phyloP scores from a whole-genome alignment of 2,113 vertebrate genomes.

The Phylloscopus trochiloides region DNA sequence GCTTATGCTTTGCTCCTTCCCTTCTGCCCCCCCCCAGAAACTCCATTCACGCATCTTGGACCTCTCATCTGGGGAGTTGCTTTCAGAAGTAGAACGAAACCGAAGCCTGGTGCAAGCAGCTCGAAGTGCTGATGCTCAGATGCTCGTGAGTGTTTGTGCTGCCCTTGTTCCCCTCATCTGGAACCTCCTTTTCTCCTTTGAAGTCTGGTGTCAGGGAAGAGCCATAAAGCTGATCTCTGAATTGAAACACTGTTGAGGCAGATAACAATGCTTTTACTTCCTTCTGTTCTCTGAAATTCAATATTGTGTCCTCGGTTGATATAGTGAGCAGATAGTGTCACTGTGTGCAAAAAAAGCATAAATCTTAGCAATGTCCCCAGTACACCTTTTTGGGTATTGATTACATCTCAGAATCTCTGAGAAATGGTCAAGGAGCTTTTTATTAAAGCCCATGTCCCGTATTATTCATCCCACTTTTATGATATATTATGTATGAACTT shows the following conservation, averaged over 20 bases:
- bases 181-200: slow-evolving; percentile 16
- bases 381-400: slow-evolving; percentile 84
- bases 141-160: slow-evolving; percentile 72
- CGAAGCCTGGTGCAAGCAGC: slow-evolving; percentile 72
- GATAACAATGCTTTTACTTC: slow-evolving; percentile 69
- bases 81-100: slow-evolving; percentile 78
- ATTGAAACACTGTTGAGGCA: slow-evolving; percentile 72
- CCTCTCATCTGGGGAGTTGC: slow-evolving; percentile 83
- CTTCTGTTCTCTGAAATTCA: slow-evolving; percentile 74
- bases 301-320: slow-evolving; percentile 72
- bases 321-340: slow-evolving; percentile 79
- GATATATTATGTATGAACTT: slow-evolving; percentile 91
- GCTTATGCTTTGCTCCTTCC: slow-evolving; percentile 45
- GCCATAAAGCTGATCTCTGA: slow-evolving; percentile 52
- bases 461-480: slow-evolving; percentile 83
- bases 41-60: slow-evolving; percentile 85
- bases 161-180: slow-evolving; percentile 18
- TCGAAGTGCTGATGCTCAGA: slow-evolving; percentile 71
- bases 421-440: slow-evolving; percentile 82
- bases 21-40: slow-evolving; percentile 76
- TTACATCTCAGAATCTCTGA: slow-evolving; percentile 81
- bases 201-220: slow-evolving; percentile 53
- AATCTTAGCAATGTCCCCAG: slow-evolving; percentile 83
- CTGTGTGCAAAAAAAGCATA: slow-evolving; percentile 76
- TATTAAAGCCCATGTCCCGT: slow-evolving; percentile 76